These are phyloP conservation scores for Mico argentatus DNA, from an alignment of 2,797 vertebrate species.

Conservation along the genomic window DNA sequence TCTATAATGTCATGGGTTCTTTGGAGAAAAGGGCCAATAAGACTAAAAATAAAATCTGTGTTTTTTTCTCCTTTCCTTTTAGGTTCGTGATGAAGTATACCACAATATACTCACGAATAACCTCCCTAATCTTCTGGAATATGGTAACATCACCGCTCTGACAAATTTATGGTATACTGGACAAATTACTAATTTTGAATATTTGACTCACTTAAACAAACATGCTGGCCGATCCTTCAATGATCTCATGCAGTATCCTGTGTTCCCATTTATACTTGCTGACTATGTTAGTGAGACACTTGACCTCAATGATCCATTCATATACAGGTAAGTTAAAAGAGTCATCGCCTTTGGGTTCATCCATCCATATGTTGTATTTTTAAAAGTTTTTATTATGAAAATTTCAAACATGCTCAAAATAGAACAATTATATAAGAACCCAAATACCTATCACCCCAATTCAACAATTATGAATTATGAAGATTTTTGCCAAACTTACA, in stretches of 20 bases:
- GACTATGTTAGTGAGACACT: slow-evolving; percentile 95
- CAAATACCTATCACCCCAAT: not conserved
- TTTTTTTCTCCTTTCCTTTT: slow-evolving; percentile 30
- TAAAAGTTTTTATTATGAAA: not conserved
- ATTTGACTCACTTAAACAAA: slow-evolving; percentile 99
- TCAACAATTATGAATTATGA: not conserved
- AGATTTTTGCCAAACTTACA: not conserved
- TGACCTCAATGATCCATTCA: slow-evolving; percentile 90
- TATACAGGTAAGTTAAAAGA: slow-evolving; percentile 91
- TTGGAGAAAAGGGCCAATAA: not conserved
- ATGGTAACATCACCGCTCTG: slow-evolving; percentile 96
- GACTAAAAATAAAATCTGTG: not conserved
- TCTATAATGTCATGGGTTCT: not conserved
- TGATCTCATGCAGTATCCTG: slow-evolving; percentile 99
- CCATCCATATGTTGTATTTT: not conserved
- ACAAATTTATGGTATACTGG: slow-evolving; percentile 97
- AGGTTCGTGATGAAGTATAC: slow-evolving; percentile 98
- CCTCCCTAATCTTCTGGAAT: slow-evolving; percentile 97
- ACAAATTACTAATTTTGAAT: slow-evolving; percentile 99
- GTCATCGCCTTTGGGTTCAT: not conserved
- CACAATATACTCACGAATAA: slow-evolving; percentile 97
- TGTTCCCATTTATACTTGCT: slow-evolving; percentile 97
- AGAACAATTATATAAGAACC: not conserved
- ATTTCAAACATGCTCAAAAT: not conserved
- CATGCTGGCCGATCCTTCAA: slow-evolving; percentile 99